Conservation (phyloP, 1,140 invertebrate genomes). For the Atopsyche davidsoni region DNA sequence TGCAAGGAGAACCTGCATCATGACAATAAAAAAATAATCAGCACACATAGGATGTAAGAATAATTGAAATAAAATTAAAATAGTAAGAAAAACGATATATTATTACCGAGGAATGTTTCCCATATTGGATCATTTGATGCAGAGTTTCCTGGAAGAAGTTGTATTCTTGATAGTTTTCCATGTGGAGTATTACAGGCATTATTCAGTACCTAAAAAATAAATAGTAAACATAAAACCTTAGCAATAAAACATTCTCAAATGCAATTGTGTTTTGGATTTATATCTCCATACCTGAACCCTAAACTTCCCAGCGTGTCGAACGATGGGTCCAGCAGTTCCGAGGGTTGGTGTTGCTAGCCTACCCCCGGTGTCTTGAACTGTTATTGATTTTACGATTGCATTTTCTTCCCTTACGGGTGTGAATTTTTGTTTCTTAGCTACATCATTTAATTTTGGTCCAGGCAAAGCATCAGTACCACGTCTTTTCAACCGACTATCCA, state of each 20-base stretch:
- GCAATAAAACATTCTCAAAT: too few relatives aligned
- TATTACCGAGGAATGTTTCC: conserved; percentile 53
- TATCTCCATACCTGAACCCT: conserved; percentile 29
- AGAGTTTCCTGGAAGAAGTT: conserved; percentile 48
- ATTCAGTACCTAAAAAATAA: conserved; percentile 46
- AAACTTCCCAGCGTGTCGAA: conserved; percentile 36
- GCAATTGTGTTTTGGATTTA: too few relatives aligned
- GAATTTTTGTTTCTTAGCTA: conserved; percentile 30
- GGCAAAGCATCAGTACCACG: conserved; percentile 39
- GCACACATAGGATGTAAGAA: too few relatives aligned
- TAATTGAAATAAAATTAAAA: too few relatives aligned
- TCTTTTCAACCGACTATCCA: conserved; percentile 25
- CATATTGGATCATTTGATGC: conserved; percentile 49
- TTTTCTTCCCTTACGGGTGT: conserved; percentile 9
- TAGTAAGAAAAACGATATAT: not conserved
- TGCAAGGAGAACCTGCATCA: conserved; percentile 47
- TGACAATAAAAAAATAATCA: conserved; percentile 3
- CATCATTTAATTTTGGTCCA: conserved; percentile 36
- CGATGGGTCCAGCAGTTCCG: conserved; percentile 38
- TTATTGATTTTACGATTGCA: conserved; percentile 12
- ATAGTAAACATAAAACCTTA: conserved; percentile 4
- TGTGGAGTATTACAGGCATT: conserved; percentile 49
- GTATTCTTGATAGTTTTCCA: conserved; percentile 45
- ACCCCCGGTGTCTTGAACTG: conserved; percentile 14
- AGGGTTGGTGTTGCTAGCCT: conserved; percentile 35